Evolutionary conservation across 2,797 vertebrate species (phyloP).

Genomic region (Thunnus albacares): DNA sequence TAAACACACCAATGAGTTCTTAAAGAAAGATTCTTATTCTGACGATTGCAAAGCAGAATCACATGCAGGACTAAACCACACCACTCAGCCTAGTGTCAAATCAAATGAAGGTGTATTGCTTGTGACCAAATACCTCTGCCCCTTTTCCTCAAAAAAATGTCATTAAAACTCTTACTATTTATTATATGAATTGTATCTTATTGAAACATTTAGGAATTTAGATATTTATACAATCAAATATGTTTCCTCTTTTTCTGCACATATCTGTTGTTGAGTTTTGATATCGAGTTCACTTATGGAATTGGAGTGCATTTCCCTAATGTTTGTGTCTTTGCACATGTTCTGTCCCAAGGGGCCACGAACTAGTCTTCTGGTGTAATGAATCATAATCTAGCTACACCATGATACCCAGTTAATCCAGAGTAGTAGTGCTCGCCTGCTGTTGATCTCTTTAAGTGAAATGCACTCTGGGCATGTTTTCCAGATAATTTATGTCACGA

Average conservation of each 20-base stretch:
- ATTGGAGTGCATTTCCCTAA: neutral
- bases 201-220: no score
- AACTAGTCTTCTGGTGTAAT: neutral
- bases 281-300: no score
- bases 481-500: neutral
- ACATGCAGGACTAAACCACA: neutral
- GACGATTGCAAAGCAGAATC: neutral
- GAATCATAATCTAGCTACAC: constrained; percentile 4
- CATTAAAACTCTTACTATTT: no score
- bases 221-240: neutral
- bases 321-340: neutral
- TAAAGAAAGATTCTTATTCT: neutral
- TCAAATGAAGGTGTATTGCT: no score
- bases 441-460: neutral
- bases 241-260: neutral
- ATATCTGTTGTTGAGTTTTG: neutral
- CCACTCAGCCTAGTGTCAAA: neutral
- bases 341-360: neutral
- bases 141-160: no score
- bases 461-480: neutral
- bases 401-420: neutral
- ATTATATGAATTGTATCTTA: no score
- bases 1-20: neutral
- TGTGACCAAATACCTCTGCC: no score
- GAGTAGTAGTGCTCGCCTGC: neutral